Evolutionary conservation across 2,888 invertebrate species (phyloP).

Genomic region (Mayetiola destructor): DNA sequence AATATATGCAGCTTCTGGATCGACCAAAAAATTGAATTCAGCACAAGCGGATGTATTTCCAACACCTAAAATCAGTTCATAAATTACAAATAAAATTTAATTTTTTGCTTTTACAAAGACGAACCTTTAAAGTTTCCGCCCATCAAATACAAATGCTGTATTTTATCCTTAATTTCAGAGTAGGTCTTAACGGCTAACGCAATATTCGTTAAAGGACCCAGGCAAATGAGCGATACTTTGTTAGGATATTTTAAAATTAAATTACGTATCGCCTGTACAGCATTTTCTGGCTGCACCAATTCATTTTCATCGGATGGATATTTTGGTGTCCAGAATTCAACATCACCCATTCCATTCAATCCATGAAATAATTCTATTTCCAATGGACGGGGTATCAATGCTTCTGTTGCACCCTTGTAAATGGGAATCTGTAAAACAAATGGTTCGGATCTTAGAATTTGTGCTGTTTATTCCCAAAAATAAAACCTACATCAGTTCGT

Average conservation of each 20-base stretch:
- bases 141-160: conserved; percentile 59
- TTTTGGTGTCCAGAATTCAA: background rate
- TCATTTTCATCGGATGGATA: background rate
- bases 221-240: conserved; percentile 45
- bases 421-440: background rate
- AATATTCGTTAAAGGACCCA: conserved; percentile 67
- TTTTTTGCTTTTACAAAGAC: too few relatives aligned
- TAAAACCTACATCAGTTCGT: conserved; percentile 40
- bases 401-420: conserved; percentile 7
- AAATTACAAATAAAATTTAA: background rate
- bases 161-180: conserved; percentile 43
- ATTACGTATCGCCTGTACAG: conserved; percentile 44
- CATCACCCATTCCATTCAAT: background rate
- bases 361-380: background rate
- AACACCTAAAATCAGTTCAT: conserved; percentile 29
- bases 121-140: conserved; percentile 67
- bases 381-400: background rate
- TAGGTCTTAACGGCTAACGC: conserved; percentile 59
- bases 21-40: conserved; percentile 63
- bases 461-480: background rate
- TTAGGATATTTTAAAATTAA: conserved; percentile 41
- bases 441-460: background rate
- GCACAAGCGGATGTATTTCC: conserved; percentile 48
- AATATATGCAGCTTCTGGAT: conserved; percentile 63
- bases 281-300: conserved; percentile 40